Percentiles rank a stretch among this genome's conserved stretches.
Conservation (phyloP, 2,797 vertebrate species). For the Yasuhikotakia modesta region DNA sequence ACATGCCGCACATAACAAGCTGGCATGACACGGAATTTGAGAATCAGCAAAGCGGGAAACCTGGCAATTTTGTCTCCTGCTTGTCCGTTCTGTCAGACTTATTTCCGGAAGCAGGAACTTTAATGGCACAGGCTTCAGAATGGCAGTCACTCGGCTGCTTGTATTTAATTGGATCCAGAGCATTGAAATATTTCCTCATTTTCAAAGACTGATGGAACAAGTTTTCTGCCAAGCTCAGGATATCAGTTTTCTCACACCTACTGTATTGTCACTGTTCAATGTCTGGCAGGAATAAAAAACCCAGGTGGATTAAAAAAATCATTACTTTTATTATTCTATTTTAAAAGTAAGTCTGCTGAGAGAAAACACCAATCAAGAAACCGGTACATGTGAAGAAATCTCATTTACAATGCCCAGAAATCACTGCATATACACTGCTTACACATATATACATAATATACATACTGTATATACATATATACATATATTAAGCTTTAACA, state of each 20-base stretch:
- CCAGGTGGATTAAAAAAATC: not conserved
- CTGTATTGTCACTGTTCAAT: not conserved
- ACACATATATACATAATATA: too few species aligned
- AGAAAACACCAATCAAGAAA: not conserved
- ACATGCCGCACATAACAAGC: conserved; percentile 41
- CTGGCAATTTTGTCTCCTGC: conserved; percentile 41
- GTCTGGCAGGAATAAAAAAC: not conserved
- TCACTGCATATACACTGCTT: not conserved
- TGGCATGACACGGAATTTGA: conserved; percentile 37
- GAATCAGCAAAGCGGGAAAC: conserved; percentile 30
- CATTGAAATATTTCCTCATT: conserved; percentile 38
- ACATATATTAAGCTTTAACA: not conserved
- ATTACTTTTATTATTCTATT: not conserved
- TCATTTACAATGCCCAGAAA: conserved; percentile 17
- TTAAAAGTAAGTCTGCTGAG: not conserved
- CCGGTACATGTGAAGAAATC: conserved; percentile 18
- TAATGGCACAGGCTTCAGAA: conserved; percentile 37
- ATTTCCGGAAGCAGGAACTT: conserved; percentile 21
- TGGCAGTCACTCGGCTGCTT: conserved; percentile 23
- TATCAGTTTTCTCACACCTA: conserved; percentile 7
- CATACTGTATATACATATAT: too few species aligned
- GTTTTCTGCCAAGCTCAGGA: conserved; percentile 10
- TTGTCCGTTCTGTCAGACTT: conserved; percentile 39
- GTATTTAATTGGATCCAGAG: conserved; percentile 45
- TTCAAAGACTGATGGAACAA: conserved; percentile 31